These are phyloP conservation scores for Montipora capitata DNA, from an alignment of 92 coral and sea anemone species.

Conservation along the genomic window DNA sequence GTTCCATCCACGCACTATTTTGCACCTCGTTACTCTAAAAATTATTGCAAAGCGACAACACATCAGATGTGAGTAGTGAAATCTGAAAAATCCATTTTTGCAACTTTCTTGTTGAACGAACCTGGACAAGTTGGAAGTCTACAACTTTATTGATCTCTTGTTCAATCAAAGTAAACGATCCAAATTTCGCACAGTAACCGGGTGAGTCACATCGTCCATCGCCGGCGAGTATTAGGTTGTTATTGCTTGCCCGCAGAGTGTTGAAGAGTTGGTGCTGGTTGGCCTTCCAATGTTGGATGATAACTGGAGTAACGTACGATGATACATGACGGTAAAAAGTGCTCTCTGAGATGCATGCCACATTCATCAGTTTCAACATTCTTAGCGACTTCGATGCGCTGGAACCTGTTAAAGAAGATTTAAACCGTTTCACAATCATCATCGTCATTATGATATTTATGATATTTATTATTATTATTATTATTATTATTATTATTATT, in stretches of 20 bases:
- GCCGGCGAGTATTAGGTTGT: slow-evolving; percentile 32
- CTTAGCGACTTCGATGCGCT: slow-evolving; percentile 17
- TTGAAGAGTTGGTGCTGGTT: slow-evolving; percentile 28
- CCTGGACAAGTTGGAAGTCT: slow-evolving; percentile 75
- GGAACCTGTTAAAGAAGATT: neutral
- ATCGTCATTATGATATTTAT: too few species aligned
- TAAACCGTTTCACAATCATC: too few species aligned
- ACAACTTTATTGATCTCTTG: slow-evolving; percentile 53
- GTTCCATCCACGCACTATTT: slow-evolving; percentile 64
- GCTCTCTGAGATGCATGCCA: slow-evolving; percentile 34
- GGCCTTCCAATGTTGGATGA: slow-evolving; percentile 56
- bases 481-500: too few species aligned
- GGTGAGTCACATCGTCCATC: slow-evolving; percentile 76
- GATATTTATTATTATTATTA: neutral
- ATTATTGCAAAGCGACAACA: neutral
- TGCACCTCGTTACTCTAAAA: slow-evolving; percentile 67
- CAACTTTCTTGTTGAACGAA: slow-evolving; percentile 2
- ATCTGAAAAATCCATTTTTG: too few species aligned
- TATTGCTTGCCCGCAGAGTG: neutral
- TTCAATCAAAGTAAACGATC: slow-evolving; percentile 66
- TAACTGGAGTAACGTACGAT: slow-evolving; percentile 22
- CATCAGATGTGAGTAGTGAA: too few species aligned
- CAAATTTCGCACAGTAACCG: slow-evolving; percentile 64
- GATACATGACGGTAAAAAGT: slow-evolving; percentile 43
- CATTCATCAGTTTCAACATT: slow-evolving; percentile 32